Evolutionary conservation across 2,113 vertebrate genomes (phyloP).

Genomic region (Carassius auratus): DNA sequence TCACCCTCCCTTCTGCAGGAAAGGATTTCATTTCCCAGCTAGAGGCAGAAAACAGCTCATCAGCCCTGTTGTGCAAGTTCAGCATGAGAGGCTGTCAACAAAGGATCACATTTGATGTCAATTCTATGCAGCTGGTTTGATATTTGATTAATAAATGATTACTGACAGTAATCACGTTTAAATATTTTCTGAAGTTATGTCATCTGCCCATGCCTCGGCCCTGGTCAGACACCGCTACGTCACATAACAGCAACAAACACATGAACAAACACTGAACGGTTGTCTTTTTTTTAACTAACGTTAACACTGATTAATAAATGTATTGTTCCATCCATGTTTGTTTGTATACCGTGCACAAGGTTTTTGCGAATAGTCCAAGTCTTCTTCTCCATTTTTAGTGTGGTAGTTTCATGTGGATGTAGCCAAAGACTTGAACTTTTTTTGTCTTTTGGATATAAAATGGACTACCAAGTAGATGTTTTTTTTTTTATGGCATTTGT

Average conservation of each 20-base stretch:
- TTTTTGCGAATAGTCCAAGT: too few relatives aligned
- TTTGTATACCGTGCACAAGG: too few relatives aligned
- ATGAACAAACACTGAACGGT: too few relatives aligned
- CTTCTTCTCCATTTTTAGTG: too few relatives aligned
- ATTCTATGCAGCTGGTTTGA: background rate
- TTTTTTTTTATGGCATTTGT: background rate
- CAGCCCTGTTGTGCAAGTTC: conserved; percentile 18
- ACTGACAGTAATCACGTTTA: background rate
- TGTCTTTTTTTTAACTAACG: too few relatives aligned
- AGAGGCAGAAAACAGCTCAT: background rate
- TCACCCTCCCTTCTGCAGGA: conserved; percentile 7
- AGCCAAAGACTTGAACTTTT: background rate
- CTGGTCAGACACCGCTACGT: too few relatives aligned
- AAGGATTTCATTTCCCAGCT: background rate
- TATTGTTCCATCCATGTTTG: too few relatives aligned
- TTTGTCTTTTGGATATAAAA: background rate
- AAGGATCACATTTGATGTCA: background rate
- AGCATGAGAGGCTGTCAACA: background rate
- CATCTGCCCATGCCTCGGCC: too few relatives aligned
- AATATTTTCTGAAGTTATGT: too few relatives aligned
- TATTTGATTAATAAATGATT: background rate
- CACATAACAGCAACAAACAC: too few relatives aligned
- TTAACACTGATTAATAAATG: too few relatives aligned
- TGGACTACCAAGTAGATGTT: background rate
- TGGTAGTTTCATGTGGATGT: too few relatives aligned